A percentile compares a stretch with the other conserved stretches of the same genome.
phyloP scores from a whole-genome alignment of 2,113 vertebrate genomes.

The Morone chrysops region DNA sequence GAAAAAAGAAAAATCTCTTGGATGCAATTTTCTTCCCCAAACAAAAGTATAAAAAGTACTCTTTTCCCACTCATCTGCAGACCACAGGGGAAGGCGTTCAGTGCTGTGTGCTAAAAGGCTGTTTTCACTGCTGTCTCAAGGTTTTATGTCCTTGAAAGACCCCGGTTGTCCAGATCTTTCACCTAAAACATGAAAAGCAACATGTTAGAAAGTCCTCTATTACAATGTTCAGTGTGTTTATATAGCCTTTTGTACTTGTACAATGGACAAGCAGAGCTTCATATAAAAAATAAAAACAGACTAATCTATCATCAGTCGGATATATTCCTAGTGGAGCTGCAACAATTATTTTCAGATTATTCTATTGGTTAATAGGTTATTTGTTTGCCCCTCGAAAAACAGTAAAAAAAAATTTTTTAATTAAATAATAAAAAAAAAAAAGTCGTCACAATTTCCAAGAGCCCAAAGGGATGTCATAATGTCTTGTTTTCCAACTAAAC shows the following conservation, averaged over 20 bases:
- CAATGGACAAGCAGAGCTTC: not conserved
- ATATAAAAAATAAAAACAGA: not conserved
- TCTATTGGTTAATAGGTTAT: too few relatives aligned
- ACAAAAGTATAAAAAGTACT: constrained; percentile 86
- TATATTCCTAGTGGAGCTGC: too few relatives aligned
- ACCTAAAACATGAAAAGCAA: constrained; percentile 83
- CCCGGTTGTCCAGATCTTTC: constrained; percentile 97
- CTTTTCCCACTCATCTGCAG: constrained; percentile 67
- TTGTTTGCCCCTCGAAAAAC: too few relatives aligned
- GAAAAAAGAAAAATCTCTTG: constrained; percentile 73
- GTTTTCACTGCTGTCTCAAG: constrained; percentile 28
- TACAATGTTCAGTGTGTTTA: not conserved
- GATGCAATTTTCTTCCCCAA: constrained; percentile 82
- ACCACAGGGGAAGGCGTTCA: constrained; percentile 87
- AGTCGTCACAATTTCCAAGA: too few relatives aligned
- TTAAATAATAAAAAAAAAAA: too few relatives aligned
- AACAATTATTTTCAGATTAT: not conserved
- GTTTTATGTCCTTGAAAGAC: constrained; percentile 94
- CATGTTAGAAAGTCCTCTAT: constrained; percentile 3
- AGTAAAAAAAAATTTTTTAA: too few relatives aligned
- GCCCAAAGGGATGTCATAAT: too few relatives aligned
- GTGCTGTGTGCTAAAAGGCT: constrained; percentile 81
- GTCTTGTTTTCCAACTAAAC: too few relatives aligned
- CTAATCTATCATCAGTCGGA: too few relatives aligned
- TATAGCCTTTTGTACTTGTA: not conserved